Conservation (phyloP, 2,797 vertebrate genomes). For the Loris lydekkerianus region DNA sequence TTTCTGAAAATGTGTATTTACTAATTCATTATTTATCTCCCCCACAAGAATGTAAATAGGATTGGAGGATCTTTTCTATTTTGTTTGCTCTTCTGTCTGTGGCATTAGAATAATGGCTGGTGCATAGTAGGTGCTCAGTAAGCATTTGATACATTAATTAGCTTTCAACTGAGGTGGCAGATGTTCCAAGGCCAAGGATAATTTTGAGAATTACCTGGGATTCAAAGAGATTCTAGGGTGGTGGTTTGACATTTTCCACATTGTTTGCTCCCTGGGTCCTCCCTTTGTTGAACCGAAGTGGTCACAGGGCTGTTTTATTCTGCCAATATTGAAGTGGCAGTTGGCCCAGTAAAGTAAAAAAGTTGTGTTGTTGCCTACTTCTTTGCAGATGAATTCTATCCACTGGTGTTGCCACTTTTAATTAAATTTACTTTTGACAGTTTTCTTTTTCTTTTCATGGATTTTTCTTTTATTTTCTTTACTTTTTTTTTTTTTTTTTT, state of each 20-base stretch:
- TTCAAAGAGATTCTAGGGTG: neutral
- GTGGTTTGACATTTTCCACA: neutral
- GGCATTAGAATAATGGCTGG: constrained; percentile 22
- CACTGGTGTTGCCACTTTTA: neutral
- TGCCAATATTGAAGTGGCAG: neutral
- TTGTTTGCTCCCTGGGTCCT: neutral
- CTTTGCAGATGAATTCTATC: neutral
- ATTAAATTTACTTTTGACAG: neutral
- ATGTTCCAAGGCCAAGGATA: neutral
- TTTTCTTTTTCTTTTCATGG: constrained; percentile 2
- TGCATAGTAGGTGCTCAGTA: neutral
- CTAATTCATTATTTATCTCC: neutral
- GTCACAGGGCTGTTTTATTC: neutral
- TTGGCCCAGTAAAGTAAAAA: neutral
- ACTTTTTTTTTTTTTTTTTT: no score
- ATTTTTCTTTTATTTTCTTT: no score
- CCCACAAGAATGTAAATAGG: neutral
- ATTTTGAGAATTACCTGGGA: constrained; percentile 20
- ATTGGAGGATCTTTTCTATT: constrained; percentile 10
- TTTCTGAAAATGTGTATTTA: neutral
- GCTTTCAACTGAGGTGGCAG: neutral
- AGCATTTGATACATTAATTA: neutral
- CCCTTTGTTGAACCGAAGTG: neutral
- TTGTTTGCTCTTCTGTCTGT: neutral
- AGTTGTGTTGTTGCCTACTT: neutral